Evolutionary conservation across 2,113 vertebrate genomes (phyloP).

Genomic region (Opisthocomus hoazin): DNA sequence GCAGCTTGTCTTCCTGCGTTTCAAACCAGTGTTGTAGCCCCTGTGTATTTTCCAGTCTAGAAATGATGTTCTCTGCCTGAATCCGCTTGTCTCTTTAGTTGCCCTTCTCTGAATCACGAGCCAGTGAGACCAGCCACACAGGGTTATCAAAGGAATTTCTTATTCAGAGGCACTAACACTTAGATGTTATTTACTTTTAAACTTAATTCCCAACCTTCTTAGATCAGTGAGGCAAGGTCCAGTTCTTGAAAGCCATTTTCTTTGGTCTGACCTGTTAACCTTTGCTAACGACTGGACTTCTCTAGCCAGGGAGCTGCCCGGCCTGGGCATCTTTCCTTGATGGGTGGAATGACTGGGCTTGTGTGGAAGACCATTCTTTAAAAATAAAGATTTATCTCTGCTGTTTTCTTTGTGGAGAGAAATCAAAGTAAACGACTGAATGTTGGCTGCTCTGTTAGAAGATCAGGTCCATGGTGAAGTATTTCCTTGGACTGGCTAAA

Average conservation of each 20-base stretch:
- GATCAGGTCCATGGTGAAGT: background rate
- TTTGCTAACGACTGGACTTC: background rate
- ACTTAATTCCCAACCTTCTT: background rate
- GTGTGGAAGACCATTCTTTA: background rate
- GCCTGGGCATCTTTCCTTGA: background rate
- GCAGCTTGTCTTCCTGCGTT: background rate
- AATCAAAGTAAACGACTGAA: background rate
- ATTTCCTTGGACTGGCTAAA: background rate
- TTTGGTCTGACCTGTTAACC: background rate
- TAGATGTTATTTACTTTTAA: background rate
- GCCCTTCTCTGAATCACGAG: fast-evolving
- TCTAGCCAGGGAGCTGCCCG: background rate
- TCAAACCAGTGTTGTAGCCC: background rate
- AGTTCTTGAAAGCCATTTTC: background rate
- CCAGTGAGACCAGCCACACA: background rate
- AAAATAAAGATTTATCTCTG: background rate
- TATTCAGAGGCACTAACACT: background rate
- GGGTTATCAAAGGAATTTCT: background rate
- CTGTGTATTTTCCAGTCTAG: background rate
- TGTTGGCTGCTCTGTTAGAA: background rate
- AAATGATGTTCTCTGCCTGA: background rate
- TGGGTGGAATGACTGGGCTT: background rate
- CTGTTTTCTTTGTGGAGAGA: background rate
- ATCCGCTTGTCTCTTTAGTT: background rate
- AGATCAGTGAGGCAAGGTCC: background rate